phyloP scores from a whole-genome alignment of 2,888 invertebrate species.

The Acronicta leporina region DNA sequence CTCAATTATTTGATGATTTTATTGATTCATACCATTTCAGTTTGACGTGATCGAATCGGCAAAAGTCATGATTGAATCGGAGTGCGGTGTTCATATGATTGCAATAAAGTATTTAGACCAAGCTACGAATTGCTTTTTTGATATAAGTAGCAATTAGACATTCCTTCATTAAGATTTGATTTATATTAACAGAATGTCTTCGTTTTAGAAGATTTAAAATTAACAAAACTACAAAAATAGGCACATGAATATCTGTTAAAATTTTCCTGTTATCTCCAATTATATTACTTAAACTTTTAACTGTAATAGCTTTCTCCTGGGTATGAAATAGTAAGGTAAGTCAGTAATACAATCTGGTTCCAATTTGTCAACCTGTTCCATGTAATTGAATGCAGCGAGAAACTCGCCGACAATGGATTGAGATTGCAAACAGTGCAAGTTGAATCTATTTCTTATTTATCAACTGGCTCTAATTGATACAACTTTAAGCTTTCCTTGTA shows the following conservation, averaged over 20 bases:
- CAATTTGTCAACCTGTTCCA: conserved; percentile 58
- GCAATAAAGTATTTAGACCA: conserved; percentile 25
- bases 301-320: conserved; percentile 45
- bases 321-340: conserved; percentile 24
- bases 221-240: not conserved
- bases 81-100: conserved; percentile 30
- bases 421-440: conserved; percentile 49
- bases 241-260: too few relatives aligned
- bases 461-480: conserved; percentile 41
- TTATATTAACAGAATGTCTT: not conserved
- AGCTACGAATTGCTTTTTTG: conserved; percentile 10
- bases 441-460: conserved; percentile 45
- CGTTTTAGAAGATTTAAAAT: not conserved
- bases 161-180: not conserved
- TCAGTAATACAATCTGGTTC: conserved; percentile 44
- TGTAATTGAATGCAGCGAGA: conserved; percentile 55
- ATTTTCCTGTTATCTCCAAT: conserved; percentile 3
- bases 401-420: conserved; percentile 54
- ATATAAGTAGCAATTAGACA: not conserved
- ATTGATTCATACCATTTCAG: conserved; percentile 49
- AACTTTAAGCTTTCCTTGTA: conserved; percentile 9
- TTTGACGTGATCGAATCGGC: conserved; percentile 49
- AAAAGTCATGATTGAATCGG: conserved; percentile 43
- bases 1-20: conserved; percentile 43
- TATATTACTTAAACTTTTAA: conserved; percentile 16